Evolutionary conservation across 2,888 invertebrate genomes (phyloP).

Genomic region (Carterocephalus palaemon): DNA sequence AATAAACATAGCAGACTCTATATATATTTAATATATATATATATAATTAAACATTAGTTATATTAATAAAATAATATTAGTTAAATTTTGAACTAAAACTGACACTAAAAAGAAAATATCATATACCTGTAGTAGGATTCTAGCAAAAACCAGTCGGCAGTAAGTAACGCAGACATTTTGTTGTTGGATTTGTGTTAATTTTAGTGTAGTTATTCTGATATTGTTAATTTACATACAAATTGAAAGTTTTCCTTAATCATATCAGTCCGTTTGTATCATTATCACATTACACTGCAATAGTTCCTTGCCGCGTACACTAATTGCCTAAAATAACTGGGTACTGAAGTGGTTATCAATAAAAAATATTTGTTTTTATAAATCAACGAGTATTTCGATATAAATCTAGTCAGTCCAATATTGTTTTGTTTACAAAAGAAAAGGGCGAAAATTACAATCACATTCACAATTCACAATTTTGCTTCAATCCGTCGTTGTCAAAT

Average conservation of each 20-base stretch:
- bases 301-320: no score
- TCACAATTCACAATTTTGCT: background rate
- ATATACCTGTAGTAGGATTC: constrained; percentile 68
- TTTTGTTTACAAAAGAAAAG: background rate
- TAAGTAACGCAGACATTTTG: constrained; percentile 67
- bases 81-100: no score
- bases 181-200: background rate
- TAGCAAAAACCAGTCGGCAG: constrained; percentile 71
- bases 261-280: background rate
- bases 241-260: constrained; percentile 11
- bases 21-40: no score
- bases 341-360: no score
- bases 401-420: background rate
- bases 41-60: background rate
- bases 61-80: no score
- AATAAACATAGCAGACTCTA: no score
- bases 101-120: background rate
- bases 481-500: background rate
- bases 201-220: background rate
- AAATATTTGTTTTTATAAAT: background rate
- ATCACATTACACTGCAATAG: background rate
- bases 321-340: no score
- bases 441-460: background rate
- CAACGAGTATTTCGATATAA: background rate
- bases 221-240: constrained; percentile 8